A percentile compares a stretch with the other conserved stretches of the same genome.
Evolutionary conservation across 2,888 invertebrate genomes (phyloP).

Genomic region (Hybos culiciformis): DNA sequence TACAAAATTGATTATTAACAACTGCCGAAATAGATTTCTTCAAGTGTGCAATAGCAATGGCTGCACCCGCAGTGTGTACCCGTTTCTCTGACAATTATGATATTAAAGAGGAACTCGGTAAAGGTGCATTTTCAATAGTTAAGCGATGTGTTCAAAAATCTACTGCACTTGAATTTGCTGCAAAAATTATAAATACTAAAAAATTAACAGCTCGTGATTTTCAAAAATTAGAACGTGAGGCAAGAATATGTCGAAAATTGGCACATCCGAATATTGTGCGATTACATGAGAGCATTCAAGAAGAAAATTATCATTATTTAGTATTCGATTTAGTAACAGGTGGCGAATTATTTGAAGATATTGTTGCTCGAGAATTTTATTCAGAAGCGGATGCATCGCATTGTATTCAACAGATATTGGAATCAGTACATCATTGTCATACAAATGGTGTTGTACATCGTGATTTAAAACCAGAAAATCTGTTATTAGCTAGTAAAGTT

Average conservation of each 20-base stretch:
- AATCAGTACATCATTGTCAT: constrained; percentile 99
- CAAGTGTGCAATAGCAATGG: constrained; percentile 51
- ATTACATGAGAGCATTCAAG: constrained; percentile 99
- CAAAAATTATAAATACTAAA: constrained; percentile 99
- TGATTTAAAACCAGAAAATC: constrained; percentile 99
- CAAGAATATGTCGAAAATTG: constrained; percentile 96
- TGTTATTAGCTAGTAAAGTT: constrained; percentile 95
- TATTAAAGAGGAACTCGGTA: constrained; percentile 98
- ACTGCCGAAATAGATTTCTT: constrained; percentile 36
- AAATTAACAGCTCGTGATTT: constrained; percentile 98
- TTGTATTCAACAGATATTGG: constrained; percentile 99
- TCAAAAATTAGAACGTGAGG: constrained; percentile 98
- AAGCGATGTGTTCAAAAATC: constrained; percentile 98
- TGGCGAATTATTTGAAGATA: constrained; percentile 96
- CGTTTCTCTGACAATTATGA: constrained; percentile 99
- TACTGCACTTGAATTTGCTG: constrained; percentile 95
- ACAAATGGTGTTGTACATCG: constrained; percentile 97
- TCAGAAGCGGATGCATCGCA: constrained; percentile 99
- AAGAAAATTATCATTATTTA: constrained; percentile 98
- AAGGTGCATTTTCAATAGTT: constrained; percentile 99
- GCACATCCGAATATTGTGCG: constrained; percentile 99
- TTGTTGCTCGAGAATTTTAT: constrained; percentile 99
- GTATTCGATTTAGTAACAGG: constrained; percentile 98
- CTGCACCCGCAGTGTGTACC: constrained; percentile 82
- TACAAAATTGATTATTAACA: too few species aligned